A percentile compares a stretch with the other conserved stretches of the same genome.
These are phyloP conservation scores for Mesocricetus auratus DNA, from an alignment of 2,113 vertebrate genomes.

Conservation along the genomic window DNA sequence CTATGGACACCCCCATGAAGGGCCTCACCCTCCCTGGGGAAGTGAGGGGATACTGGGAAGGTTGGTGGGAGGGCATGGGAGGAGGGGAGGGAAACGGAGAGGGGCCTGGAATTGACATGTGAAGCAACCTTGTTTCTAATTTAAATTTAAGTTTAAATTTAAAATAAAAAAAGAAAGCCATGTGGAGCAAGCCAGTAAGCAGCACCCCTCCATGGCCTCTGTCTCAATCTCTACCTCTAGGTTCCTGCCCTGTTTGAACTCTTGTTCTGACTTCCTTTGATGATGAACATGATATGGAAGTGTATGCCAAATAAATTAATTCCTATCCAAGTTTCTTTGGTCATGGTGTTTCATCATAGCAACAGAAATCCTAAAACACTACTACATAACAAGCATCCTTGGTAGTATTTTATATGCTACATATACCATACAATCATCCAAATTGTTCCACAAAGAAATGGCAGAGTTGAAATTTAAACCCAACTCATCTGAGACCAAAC, in stretches of 20 bases:
- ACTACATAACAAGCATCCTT: not conserved
- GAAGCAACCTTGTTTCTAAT: no score
- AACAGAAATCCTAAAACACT: not conserved
- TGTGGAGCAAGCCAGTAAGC: not conserved
- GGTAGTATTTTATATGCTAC: not conserved
- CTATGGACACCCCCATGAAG: no score
- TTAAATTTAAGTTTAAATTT: no score
- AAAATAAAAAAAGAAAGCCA: no score
- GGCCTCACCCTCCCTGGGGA: no score
- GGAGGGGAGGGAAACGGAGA: no score
- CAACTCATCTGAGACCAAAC: not conserved
- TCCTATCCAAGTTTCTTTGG: not conserved
- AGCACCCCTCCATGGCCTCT: not conserved
- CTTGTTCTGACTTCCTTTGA: no score
- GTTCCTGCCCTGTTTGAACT: not conserved
- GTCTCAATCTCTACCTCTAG: not conserved
- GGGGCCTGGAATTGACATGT: no score
- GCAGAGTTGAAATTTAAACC: not conserved
- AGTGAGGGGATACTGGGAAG: no score
- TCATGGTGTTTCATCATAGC: not conserved
- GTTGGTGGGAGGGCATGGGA: no score
- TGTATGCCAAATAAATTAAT: not conserved
- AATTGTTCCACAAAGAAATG: not conserved
- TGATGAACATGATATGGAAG: not conserved
- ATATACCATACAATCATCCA: not conserved